phyloP scores from a whole-genome alignment of 92 coral and sea anemone genomes.

The Epizoanthus stellaris region DNA sequence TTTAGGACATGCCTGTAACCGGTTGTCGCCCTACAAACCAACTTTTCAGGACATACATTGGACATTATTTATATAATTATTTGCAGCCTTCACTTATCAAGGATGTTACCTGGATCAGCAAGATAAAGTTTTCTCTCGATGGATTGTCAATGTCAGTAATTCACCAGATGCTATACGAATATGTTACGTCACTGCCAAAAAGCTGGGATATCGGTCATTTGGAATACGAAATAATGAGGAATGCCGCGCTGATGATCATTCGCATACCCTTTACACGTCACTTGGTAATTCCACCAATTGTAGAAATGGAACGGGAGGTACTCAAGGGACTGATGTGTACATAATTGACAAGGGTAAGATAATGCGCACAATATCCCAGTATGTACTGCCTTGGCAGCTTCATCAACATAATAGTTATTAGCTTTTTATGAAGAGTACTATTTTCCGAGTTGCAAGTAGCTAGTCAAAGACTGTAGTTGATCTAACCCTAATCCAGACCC shows the following conservation, averaged over 20 bases:
- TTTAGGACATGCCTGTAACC: no score
- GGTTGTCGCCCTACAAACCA: no score
- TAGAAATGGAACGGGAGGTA: not conserved
- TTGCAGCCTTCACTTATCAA: slow-evolving; percentile 3
- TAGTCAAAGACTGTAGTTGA: no score
- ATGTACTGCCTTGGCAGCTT: no score
- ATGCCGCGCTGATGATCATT: not conserved
- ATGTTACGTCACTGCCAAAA: slow-evolving; percentile 7
- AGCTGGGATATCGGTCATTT: not conserved
- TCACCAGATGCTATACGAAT: slow-evolving; percentile 3
- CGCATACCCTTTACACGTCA: not conserved
- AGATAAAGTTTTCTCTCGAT: not conserved
- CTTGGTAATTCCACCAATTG: not conserved
- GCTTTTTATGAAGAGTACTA: no score
- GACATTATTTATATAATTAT: not conserved
- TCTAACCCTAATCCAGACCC: no score
- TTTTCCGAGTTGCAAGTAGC: no score
- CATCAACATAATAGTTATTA: no score
- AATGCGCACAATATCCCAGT: not conserved
- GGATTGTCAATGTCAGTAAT: not conserved
- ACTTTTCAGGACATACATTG: no score
- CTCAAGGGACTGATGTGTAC: not conserved
- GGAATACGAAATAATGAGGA: slow-evolving; percentile 5
- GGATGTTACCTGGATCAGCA: not conserved
- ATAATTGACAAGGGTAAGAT: slow-evolving; percentile 4